Base-by-base conservation (phyloP, 1,140 invertebrate species). In the Xylocopa sonorina region DNA sequence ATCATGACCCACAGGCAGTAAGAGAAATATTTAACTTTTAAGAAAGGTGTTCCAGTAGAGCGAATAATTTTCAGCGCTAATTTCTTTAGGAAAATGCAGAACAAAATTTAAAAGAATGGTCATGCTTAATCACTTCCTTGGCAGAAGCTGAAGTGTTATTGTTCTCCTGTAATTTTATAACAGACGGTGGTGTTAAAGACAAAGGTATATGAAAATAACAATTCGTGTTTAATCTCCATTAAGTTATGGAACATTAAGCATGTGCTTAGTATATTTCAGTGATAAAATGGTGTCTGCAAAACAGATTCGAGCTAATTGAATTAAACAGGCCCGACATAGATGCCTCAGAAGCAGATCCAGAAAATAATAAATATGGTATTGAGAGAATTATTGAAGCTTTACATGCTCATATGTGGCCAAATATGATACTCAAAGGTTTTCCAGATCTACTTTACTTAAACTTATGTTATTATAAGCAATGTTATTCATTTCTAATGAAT, bases 351-450 rank as follows among this genome's bases (percentile, higher is more conserved):
- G 91, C 93, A 82, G 93, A 92, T 86, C 93, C 93, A 74, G 93
- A 94, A 58, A 93, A 94, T 89, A 94, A 95, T 87, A 95, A 95
- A 83, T 94, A 94, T 85, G 96, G 96, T 32, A 94, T 96, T 21
- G 94, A 95, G 18, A 94, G 96, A 91, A 94, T 97, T n/a, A 92
- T 95, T 29, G 96, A 97, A 93, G 96, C 95, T 80, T 90, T 97
- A 38, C 94, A 97, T 90, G 95, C 96, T 77, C 95, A 97, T 89
- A 94, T 94, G 51, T 97, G 97, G 97, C 94, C 96, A 58, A 96
- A 96, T 90, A 92, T 97, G 55, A 90, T 90, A 55, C 93, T 96
- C 87, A 97, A 97, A 95, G 94, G 95, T 94, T 80, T 16, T 5
- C 1, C 24, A 24, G 62, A 21, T 66, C 27, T 50, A 41, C 63